Evolutionary conservation across 2,888 invertebrate genomes (phyloP), one percentile per base, ranked within the genome.

Genomic region (Chalcosyrphus nemorum): DNA sequence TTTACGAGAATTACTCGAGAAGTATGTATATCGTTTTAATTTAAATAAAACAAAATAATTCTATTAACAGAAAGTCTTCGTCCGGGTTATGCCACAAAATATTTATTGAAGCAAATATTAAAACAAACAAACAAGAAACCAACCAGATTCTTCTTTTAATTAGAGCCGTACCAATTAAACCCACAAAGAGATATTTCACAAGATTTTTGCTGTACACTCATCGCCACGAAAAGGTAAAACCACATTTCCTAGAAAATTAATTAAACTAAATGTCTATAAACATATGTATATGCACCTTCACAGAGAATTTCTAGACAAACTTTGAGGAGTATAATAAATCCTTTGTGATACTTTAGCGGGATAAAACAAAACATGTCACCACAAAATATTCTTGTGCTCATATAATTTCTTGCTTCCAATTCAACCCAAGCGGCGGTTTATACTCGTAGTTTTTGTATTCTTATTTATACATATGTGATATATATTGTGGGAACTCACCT

Each of bases 401-500:
- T 2, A 17, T 21, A 19, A 24, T n/a, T 47, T 50, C n/a, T 2
- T 15, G 24, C 24, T 45, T 45, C 11, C 17, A 19, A 17, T 19
- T 4, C 11, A 19, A 6, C 17, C 15, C 19, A 54, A n/a, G 29
- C 2, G 24, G 21, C n/a, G 54, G 15, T 27, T 54, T 24, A 4
- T 43, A 4, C 17, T 43, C 1, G n/a, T 15, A n/a, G 4, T 15
- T 32, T 4, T 56, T 24, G 2, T 52, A 11, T 4, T 52, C 3
- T 15, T 15, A 2, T 7, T 15, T 11, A 38, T 4, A 11, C 19
- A n/a, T 24, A n/a, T n/a, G 15, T 21, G 38, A n/a, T 24, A n/a
- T n/a, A 24, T 21, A 41, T 56, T n/a, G n/a, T n/a, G n/a, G n/a
- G 27, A 6, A 75, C 86, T 82, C 77, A 92, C 92, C 88, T 92